phyloP scores from a whole-genome alignment of 2,888 invertebrate species.

The Trissolcus brochymenae region DNA sequence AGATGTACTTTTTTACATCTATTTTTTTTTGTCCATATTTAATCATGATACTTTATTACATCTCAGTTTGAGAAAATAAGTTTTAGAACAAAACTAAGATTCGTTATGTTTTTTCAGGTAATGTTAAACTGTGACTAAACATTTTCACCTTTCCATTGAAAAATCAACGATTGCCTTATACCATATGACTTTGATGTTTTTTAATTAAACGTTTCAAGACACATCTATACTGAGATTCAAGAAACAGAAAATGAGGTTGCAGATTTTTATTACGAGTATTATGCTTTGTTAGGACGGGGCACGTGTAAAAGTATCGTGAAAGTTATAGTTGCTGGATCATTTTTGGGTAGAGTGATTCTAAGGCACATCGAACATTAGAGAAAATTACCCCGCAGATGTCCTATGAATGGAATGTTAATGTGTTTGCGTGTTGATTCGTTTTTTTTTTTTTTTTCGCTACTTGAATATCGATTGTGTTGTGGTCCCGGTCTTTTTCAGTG shows the following conservation, averaged over 20 bases:
- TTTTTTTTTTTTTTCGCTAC: slow-evolving; percentile 27
- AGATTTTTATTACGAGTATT: slow-evolving; percentile 40
- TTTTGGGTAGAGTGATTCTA: slow-evolving; percentile 29
- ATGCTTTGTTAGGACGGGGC: slow-evolving; percentile 24
- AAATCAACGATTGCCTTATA: slow-evolving; percentile 15
- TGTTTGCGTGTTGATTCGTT: slow-evolving; percentile 26
- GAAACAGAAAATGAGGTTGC: slow-evolving; percentile 28
- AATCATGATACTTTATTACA: too few relatives aligned
- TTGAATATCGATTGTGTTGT: slow-evolving; percentile 12
- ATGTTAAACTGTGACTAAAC: slow-evolving; percentile 6
- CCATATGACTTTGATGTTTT: slow-evolving; percentile 20
- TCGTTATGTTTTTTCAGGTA: too few relatives aligned
- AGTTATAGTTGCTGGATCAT: slow-evolving; percentile 35
- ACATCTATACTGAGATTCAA: slow-evolving; percentile 9
- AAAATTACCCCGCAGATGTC: slow-evolving; percentile 35
- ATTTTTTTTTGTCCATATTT: neutral
- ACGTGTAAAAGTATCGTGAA: slow-evolving; percentile 32
- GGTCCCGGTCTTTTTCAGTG: slow-evolving; percentile 2
- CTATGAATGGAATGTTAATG: slow-evolving; percentile 37
- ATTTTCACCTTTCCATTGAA: slow-evolving; percentile 1
- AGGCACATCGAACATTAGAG: slow-evolving; percentile 21
- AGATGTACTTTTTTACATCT: slow-evolving; percentile 15
- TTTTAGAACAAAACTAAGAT: neutral
- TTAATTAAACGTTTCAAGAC: slow-evolving; percentile 33
- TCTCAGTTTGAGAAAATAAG: too few relatives aligned